Evolutionary conservation across 2,113 vertebrate species (phyloP).

Genomic region (Cyanocitta stelleri): DNA sequence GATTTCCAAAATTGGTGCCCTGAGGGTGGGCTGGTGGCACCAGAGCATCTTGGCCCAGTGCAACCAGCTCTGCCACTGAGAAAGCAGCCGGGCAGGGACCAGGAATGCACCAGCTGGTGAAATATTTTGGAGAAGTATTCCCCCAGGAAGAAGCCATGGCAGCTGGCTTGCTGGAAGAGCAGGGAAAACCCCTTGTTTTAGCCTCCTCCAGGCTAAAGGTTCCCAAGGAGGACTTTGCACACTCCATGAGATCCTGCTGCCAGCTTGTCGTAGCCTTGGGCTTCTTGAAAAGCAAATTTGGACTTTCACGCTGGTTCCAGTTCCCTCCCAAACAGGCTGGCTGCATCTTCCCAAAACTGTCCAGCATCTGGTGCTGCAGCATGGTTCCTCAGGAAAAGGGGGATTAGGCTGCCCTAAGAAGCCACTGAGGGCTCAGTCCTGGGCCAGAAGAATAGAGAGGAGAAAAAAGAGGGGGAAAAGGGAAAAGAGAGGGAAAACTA

Average conservation of each 20-base stretch:
- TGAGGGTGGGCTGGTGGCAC: not conserved
- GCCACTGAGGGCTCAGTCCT: not conserved
- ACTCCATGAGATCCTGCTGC: not conserved
- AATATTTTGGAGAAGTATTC: not conserved
- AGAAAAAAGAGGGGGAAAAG: fast-evolving
- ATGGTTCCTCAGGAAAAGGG: not conserved
- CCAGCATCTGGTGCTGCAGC: not conserved
- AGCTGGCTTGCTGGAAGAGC: not conserved
- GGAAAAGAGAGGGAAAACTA: not conserved
- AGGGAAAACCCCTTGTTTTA: not conserved
- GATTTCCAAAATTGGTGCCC: not conserved
- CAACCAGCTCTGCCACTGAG: not conserved
- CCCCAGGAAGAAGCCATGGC: not conserved
- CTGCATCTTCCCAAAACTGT: not conserved
- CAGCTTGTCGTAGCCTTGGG: not conserved
- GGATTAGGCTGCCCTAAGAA: not conserved
- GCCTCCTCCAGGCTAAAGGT: not conserved
- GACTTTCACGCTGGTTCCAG: not conserved
- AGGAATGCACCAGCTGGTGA: not conserved
- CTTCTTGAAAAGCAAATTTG: not conserved
- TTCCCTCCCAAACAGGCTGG: not conserved
- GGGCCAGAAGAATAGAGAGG: not conserved
- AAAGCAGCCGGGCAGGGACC: not conserved
- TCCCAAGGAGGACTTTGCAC: not conserved
- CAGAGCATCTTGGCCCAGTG: not conserved